Base-by-base conservation (phyloP, 2,888 invertebrate genomes). In the Melanostoma mellinum region DNA sequence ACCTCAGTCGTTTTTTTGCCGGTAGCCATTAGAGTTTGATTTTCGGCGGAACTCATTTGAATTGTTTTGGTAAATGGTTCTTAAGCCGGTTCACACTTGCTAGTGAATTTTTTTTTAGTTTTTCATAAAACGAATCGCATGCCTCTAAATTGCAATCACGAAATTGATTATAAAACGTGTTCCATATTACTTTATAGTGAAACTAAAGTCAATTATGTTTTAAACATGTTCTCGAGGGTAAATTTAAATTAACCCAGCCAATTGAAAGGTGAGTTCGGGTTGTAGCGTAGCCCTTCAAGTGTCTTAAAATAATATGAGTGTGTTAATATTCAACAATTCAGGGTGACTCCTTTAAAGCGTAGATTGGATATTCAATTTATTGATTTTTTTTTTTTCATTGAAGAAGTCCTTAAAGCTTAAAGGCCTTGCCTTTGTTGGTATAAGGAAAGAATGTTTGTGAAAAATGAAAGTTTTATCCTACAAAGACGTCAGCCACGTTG, bases 401-500 rank as follows among this genome's bases (percentile, higher is more conserved):
- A 75, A 65, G 44, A 20, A 63, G 48, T 30, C 10, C 53, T 63
- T 38, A 33, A 30, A n/a, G 6, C 9, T 3, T 32, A 10, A 5
- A 56, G 40, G 56, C 40, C 30, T 8, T 50, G 8, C 5, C 9
- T 40, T 1, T 30, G 8, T 20, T 20, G 20, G 20, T 20, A 20
- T 20, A 20, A 20, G 20, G 1, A 20, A 20, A 20, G 0, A 20
- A 20, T 20, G 20, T 20, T 20, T 20, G 20, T 10, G 20, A 68
- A 74, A 69, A 80, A 75, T 80, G 80, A 80, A 80, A 80, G 80
- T 65, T 40, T 56, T 56, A n/a, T 30, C 56, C 40, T n/a, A 40
- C 5, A 20, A 9, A 56, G 40, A 56, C 38, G 40, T 40, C 32
- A 6, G 9, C 40, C 36, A 56, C 4, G 38, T 20, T 20, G 20